phyloP scores from a whole-genome alignment of 2,888 invertebrate genomes.

The Agrilus mali region DNA sequence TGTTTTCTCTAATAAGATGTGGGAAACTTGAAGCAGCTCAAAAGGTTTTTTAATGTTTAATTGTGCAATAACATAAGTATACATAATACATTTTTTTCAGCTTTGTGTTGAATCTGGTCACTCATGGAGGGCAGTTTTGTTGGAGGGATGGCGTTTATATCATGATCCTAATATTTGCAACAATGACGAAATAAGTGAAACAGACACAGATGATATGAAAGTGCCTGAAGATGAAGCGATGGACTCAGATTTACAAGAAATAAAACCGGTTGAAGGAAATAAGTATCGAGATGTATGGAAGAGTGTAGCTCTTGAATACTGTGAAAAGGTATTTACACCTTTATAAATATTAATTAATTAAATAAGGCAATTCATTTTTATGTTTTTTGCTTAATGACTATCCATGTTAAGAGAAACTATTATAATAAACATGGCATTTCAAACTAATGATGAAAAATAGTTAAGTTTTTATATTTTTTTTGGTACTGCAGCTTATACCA shows the following conservation, averaged over 20 bases:
- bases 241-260: slow-evolving; percentile 27
- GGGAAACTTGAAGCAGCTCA: slow-evolving; percentile 79
- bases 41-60: slow-evolving; percentile 29
- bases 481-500: too few species aligned
- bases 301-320: slow-evolving; percentile 49
- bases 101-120: slow-evolving; percentile 79
- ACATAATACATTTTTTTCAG: slow-evolving; percentile 13
- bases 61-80: slow-evolving; percentile 1
- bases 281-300: slow-evolving; percentile 71
- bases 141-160: slow-evolving; percentile 82
- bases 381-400: too few species aligned
- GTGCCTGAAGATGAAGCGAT: slow-evolving; percentile 44
- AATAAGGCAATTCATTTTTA: too few species aligned
- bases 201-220: slow-evolving; percentile 23
- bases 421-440: too few species aligned
- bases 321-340: slow-evolving; percentile 20
- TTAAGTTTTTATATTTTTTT: neutral
- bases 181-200: slow-evolving; percentile 22
- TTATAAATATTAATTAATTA: neutral
- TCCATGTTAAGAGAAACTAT: too few species aligned
- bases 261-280: slow-evolving; percentile 57
- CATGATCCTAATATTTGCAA: slow-evolving; percentile 71
- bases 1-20: slow-evolving; percentile 69
- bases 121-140: slow-evolving; percentile 79
- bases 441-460: too few species aligned